phyloP scores from a whole-genome alignment of 2,113 vertebrate genomes.

The Tychaedon coryphoeus region DNA sequence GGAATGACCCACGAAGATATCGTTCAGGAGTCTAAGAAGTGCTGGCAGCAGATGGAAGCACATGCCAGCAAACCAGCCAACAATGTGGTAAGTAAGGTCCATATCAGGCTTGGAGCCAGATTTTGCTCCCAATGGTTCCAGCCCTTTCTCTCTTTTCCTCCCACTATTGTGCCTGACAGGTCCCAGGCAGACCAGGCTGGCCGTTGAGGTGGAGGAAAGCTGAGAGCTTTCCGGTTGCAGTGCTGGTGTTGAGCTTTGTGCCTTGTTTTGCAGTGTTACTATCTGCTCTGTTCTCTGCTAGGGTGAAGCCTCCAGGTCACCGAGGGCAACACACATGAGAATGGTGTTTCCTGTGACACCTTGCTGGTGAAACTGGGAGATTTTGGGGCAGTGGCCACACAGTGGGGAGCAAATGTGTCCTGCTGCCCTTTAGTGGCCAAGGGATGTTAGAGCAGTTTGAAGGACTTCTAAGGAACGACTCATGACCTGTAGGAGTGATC shows the following conservation, averaged over 20 bases:
- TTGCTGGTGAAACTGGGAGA: not conserved
- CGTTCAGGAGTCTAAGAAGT: slow-evolving; percentile 85
- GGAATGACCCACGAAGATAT: slow-evolving; percentile 90
- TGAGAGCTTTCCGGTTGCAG: not conserved
- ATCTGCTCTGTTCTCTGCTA: not conserved
- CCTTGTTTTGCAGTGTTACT: not conserved
- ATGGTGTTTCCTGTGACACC: not conserved
- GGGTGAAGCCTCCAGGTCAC: not conserved
- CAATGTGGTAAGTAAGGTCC: slow-evolving; percentile 72
- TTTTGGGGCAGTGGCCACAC: not conserved
- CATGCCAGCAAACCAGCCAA: slow-evolving; percentile 79
- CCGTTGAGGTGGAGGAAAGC: not conserved
- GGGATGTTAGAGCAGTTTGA: not conserved
- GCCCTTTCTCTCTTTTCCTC: not conserved
- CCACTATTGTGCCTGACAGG: not conserved
- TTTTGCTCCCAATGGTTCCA: not conserved
- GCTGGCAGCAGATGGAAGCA: slow-evolving; percentile 81
- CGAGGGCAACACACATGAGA: accelerated
- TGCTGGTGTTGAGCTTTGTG: not conserved
- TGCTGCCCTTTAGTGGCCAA: slow-evolving; percentile 25
- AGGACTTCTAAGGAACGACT: not conserved
- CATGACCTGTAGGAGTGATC: not conserved
- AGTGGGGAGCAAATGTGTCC: not conserved
- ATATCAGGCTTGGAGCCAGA: not conserved
- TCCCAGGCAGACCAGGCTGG: not conserved